Base-by-base conservation (phyloP, 2,797 vertebrate genomes). In the Lemur catta region DNA sequence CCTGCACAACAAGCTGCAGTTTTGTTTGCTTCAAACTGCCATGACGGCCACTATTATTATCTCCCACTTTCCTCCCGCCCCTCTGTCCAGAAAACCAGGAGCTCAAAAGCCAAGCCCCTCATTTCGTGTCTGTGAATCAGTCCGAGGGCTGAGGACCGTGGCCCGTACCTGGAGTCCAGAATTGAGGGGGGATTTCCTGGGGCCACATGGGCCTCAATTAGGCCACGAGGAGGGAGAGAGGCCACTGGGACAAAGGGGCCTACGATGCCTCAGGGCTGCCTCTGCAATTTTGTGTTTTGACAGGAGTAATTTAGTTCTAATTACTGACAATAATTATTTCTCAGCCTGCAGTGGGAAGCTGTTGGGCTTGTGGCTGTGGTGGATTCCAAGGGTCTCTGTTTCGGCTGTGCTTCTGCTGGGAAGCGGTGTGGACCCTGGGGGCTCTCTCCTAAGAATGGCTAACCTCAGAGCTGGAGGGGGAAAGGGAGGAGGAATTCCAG, bases 221-320 rank as follows among this genome's bases (percentile, higher is more conserved):
- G 69, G 72, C 89, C 43, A 63, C 26, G 8, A 80, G 78, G 50
- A 61, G n/a, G 52, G 24, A 46, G 18, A 85, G 80, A 63, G 26
- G 75, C 5, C 24, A 15, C 0, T 7, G 41, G 84, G 80, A 65
- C 69, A 33, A 59, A 92, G 22, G 50, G 50, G 84, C 41, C 71
- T 74, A 69, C n/a, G 84, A 84, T 1, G n/a, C 24, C 12, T 2
- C 59, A 0, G 0, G 18, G 75, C 85, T 87, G 55, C 63, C 28
- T 57, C 89, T 91, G 93, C 65, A 84, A 48, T 80, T 79, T 57
- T 52, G 57, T 97, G 91, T 95, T 97, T 97, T 96, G 91, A 97
- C 95, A 91, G 78, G 88, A 96, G 91, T 81, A 65, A 96, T 97
- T 96, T 84, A 86, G 87, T 76, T 95, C 89, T 96, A 91, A 96